Percentiles rank a stretch among this genome's conserved stretches.
phyloP scores from a whole-genome alignment of 2,797 vertebrate species.

The Micropoecilia bifurca region DNA sequence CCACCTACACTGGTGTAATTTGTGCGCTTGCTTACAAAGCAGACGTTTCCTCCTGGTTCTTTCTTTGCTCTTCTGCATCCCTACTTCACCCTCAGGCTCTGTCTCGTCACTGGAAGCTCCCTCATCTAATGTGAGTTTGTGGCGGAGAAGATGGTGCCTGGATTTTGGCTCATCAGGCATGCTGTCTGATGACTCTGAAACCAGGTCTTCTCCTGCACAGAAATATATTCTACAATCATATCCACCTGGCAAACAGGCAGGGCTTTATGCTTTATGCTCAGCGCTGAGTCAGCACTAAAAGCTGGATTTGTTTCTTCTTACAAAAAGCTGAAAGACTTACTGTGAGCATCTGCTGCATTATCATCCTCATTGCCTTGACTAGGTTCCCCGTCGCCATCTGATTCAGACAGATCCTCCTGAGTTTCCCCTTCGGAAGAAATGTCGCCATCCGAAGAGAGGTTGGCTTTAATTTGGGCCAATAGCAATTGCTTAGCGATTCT shows the following conservation, averaged over 20 bases:
- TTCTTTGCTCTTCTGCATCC: conserved; percentile 58
- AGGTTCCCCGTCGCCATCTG: conserved; percentile 46
- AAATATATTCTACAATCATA: conserved; percentile 2
- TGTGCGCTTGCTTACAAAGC: conserved; percentile 47
- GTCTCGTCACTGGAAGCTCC: conserved; percentile 79
- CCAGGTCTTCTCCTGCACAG: conserved; percentile 61
- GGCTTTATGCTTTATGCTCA: neutral
- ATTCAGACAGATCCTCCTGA: conserved; percentile 68
- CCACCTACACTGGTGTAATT: neutral
- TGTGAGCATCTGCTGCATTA: conserved; percentile 58
- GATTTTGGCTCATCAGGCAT: conserved; percentile 75
- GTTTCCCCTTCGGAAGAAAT: conserved; percentile 87
- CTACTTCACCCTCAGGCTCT: conserved; percentile 1
- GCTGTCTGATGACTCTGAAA: conserved; percentile 80
- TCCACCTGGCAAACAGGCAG: neutral
- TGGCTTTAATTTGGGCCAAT: conserved; percentile 96
- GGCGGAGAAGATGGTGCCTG: conserved; percentile 89
- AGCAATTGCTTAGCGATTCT: conserved; percentile 99
- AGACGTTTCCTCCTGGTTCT: conserved; percentile 69
- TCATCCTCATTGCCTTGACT: conserved; percentile 61
- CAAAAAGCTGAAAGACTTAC: conserved; percentile 61
- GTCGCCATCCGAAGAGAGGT: conserved; percentile 88
- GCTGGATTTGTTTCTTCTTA: conserved; percentile 20
- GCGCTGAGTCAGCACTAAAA: neutral
- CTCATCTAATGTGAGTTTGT: conserved; percentile 87